Evolutionary conservation across 2,888 invertebrate species (phyloP).

Genomic region (Octodonta nipae): DNA sequence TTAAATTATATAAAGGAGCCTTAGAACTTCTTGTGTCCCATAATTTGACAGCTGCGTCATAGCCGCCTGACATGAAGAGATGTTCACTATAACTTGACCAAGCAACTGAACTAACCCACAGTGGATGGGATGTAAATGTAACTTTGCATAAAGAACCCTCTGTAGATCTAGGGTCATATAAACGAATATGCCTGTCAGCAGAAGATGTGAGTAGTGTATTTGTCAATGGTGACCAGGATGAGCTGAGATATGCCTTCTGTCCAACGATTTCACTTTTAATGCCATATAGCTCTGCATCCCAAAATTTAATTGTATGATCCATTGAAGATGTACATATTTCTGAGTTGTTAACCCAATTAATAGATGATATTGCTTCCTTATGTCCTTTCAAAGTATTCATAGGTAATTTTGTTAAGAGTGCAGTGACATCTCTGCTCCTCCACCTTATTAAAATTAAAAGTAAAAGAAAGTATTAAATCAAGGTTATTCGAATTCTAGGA

Average conservation of each 20-base stretch:
- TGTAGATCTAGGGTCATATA: constrained; percentile 83
- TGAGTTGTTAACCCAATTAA: constrained; percentile 68
- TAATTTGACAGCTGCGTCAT: constrained; percentile 80
- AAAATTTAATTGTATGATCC: constrained; percentile 89
- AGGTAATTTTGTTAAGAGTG: constrained; percentile 58
- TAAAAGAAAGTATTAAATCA: too few species aligned
- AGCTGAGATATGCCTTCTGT: constrained; percentile 80
- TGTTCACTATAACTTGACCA: constrained; percentile 78
- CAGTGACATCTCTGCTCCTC: too few species aligned
- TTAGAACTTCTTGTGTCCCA: constrained; percentile 93
- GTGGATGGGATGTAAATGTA: constrained; percentile 75
- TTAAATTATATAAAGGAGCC: constrained; percentile 81
- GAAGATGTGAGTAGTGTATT: constrained; percentile 70
- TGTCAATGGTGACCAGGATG: constrained; percentile 68
- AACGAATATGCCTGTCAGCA: constrained; percentile 76
- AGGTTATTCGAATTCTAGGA: too few species aligned
- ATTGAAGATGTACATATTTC: constrained; percentile 78
- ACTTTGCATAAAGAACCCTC: constrained; percentile 79
- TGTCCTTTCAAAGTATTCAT: constrained; percentile 82
- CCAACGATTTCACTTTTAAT: constrained; percentile 73
- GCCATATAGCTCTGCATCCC: constrained; percentile 81
- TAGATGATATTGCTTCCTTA: constrained; percentile 74
- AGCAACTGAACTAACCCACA: constrained; percentile 81
- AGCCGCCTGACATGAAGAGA: constrained; percentile 83
- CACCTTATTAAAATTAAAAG: too few species aligned